Percentiles rank a stretch among this genome's conserved stretches.
Conservation (phyloP, 64 coral and sea anemone genomes). For the Dendronephthya gigantea region DNA sequence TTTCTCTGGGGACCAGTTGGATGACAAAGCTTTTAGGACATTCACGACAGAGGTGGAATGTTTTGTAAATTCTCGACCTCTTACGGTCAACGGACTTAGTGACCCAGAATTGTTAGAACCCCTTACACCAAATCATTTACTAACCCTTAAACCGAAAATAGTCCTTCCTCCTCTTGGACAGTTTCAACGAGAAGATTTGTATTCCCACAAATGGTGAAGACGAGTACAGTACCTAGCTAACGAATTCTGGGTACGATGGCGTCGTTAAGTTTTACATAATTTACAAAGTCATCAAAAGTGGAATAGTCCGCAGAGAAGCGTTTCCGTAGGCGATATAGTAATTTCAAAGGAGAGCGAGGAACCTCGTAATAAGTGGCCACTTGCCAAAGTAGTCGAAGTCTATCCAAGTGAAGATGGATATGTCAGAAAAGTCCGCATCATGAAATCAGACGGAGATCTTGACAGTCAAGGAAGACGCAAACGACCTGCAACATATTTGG, state of each 20-base stretch:
- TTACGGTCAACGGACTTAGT: not conserved
- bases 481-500: not conserved
- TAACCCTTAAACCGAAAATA: slow-evolving; percentile 6
- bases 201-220: not conserved
- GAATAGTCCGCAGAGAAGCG: not conserved
- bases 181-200: not conserved
- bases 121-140: slow-evolving; percentile 22
- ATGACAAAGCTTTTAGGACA: slow-evolving; percentile 25
- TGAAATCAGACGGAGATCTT: not conserved
- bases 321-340: not conserved
- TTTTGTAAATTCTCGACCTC: slow-evolving; percentile 27
- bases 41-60: slow-evolving; percentile 24
- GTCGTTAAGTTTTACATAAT: not conserved
- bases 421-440: not conserved
- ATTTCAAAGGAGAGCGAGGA: not conserved
- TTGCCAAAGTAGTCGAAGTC: not conserved
- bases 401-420: not conserved
- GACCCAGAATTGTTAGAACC: slow-evolving; percentile 23
- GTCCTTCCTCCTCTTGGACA: not conserved
- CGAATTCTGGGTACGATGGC: not conserved
- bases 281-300: slow-evolving; percentile 14
- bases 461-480: not conserved
- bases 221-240: not conserved
- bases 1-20: not conserved
- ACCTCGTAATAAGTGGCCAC: not conserved